Evolutionary conservation across 1,140 invertebrate genomes (phyloP), one percentile per base, ranked within the genome.

Genomic region (Asbolus verrucosus): DNA sequence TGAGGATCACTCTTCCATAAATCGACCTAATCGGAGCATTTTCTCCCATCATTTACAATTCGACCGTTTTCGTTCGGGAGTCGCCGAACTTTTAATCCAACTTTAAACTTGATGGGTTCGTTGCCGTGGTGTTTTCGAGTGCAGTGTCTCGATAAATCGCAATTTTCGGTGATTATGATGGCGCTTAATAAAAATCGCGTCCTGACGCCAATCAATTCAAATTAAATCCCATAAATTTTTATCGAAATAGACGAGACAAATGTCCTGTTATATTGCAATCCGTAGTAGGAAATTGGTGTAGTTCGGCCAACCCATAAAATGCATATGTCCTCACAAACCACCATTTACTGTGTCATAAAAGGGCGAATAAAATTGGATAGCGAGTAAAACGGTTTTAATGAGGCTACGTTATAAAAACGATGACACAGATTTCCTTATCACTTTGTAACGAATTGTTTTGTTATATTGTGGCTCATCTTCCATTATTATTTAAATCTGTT

Each of bases 311-410:
- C 46, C 46, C 21, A 54, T 54, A 54, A 54, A 54, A 54, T 54
- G 46, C 46, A 54, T 54, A 54, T 54, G 46, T 54, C 46, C 46
- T 54, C 46, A 54, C 46, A 54, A 54, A 54, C 46, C 46, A 54
- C 46, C 46, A 54, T 54, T 54, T 54, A 54, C 27, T n/a, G 46
- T 54, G 46, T 54, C 46, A 54, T 54, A 54, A 54, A 54, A 54
- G 46, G 46, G 21, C 46, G 46, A 54, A 54, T 54, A 54, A 54
- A 54, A 54, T 54, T 54, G 19, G 46, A 54, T 54, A n/a, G 46
- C 46, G 21, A 54, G 46, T 54, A 54, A 54, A 54, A 27, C 46
- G 46, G 18, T 54, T 54, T 54, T 54, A 54, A 54, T 54, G 46
- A 54, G 24, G 21, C n/a, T 21, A 11, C 46, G 21, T 13, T 14